A percentile compares a stretch with the other conserved stretches of the same genome.
Evolutionary conservation across 2,113 vertebrate species (phyloP).

Genomic region (Actinemys pallida): DNA sequence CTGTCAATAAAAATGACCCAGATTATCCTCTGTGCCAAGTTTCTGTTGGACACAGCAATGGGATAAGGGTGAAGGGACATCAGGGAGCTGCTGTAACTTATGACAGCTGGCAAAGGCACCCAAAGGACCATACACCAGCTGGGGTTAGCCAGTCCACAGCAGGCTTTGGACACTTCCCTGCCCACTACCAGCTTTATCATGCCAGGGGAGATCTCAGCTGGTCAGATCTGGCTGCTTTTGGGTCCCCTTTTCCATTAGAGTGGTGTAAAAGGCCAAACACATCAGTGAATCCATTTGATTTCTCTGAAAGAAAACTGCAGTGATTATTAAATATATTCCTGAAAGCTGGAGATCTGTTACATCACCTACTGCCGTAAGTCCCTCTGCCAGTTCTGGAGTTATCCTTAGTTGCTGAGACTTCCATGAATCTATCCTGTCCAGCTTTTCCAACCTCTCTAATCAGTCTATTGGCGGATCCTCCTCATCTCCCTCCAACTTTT

Average conservation of each 20-base stretch:
- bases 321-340: not conserved
- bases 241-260: no score
- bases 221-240: rapidly evolving
- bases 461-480: not conserved
- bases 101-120: not conserved
- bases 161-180: not conserved
- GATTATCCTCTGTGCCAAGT: not conserved
- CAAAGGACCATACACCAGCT: not conserved
- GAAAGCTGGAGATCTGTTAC: not conserved
- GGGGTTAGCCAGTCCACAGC: not conserved
- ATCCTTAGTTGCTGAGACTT: not conserved
- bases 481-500: not conserved
- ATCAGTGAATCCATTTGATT: not conserved
- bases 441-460: not conserved
- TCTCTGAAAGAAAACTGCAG: not conserved
- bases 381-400: not conserved
- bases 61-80: not conserved
- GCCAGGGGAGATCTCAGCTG: not conserved
- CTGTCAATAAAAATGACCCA: not conserved
- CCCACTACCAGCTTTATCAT: rapidly evolving
- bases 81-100: not conserved
- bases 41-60: not conserved
- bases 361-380: not conserved
- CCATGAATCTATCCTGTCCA: not conserved
- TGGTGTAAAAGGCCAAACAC: rapidly evolving